Conservation (phyloP, 2,113 vertebrate genomes). For the Phylloscopus trochiloides region DNA sequence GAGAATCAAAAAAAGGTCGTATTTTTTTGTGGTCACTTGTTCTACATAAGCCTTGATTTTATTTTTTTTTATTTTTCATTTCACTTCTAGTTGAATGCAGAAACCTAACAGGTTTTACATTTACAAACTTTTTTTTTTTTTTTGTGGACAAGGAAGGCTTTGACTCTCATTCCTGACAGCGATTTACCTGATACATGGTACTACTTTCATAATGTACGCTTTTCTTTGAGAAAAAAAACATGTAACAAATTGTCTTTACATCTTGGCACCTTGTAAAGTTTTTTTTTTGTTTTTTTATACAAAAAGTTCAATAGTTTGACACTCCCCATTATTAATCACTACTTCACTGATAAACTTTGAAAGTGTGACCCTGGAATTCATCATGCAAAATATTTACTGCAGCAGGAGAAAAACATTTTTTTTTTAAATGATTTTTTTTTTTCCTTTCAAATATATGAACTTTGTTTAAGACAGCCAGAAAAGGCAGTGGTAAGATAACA, state of each 20-base stretch:
- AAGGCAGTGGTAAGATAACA: conserved; percentile 86
- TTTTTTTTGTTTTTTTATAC: conserved; percentile 83
- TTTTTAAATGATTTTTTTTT: conserved; percentile 77
- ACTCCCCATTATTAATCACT: conserved; percentile 89
- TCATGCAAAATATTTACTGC: conserved; percentile 91
- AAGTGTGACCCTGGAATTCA: conserved; percentile 86
- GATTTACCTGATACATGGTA: conserved; percentile 75
- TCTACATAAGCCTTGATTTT: conserved; percentile 55
- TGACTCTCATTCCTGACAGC: conserved; percentile 76
- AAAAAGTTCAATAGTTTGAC: conserved; percentile 90
- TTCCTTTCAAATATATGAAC: conserved; percentile 79
- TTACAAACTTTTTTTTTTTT: conserved; percentile 38
- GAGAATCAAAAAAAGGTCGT: conserved; percentile 10
- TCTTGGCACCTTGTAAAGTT: conserved; percentile 96
- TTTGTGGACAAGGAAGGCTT: conserved; percentile 68
- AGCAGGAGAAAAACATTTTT: conserved; percentile 78
- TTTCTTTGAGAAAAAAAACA: conserved; percentile 77
- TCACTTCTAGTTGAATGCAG: conserved; percentile 47
- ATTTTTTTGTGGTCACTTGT: background rate
- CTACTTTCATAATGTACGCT: conserved; percentile 75
- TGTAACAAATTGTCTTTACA: conserved; percentile 93
- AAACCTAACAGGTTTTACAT: conserved; percentile 50
- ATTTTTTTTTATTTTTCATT: background rate
- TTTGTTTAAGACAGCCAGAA: conserved; percentile 82
- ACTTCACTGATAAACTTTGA: conserved; percentile 85